Evolutionary conservation across 2,888 invertebrate genomes (phyloP), one percentile per base, ranked within the genome.

Genomic region (Griposia aprilina): DNA sequence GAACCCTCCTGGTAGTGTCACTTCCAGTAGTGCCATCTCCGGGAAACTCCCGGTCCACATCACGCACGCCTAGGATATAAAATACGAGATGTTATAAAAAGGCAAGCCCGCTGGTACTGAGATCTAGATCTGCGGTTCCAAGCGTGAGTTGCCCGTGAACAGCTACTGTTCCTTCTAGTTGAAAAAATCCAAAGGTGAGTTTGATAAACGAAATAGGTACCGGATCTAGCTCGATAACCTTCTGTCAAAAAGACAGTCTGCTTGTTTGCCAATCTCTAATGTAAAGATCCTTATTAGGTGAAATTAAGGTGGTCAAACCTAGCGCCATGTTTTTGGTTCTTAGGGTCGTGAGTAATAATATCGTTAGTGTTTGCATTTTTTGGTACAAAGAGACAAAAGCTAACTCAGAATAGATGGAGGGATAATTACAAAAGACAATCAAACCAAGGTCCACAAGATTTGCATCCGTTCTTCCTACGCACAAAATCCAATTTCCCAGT

Each of bases 1-100:
- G 88, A 97, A 98, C 0, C 98, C 98, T 5, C 97, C 97, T 15
- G 98, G 97, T 90, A 98, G 95, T 0, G 95, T 93, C 45, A 98
- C 95, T 90, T 98, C 98, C 85, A 97, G 90, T 23, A 97, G 94
- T 52, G 97, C 97, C 97, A 97, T 97, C 90, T 94, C 94, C 0
- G 97, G 97, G 88, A 97, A 95, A 1, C 74, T 63, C 0, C 93
- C 93, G 55, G 88, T 91, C 97, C 97, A 97, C 55, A 92, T 60
- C 52, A 94, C 95, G 78, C 97, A 97, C 1, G 92, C 93, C 97
- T 97, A 86, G 8, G 0, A 20, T 3, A 50, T n/a, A 15, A 52
- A 11, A 30, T 8, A 36, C 11, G 23, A 62, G 62, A 36, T 23
- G 23, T 36, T 36, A 62, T 23, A 23, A 36, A 62, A 41, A 62